These are phyloP conservation scores for Helicoverpa assulta DNA, from an alignment of 2,888 invertebrate species.

Conservation along the genomic window DNA sequence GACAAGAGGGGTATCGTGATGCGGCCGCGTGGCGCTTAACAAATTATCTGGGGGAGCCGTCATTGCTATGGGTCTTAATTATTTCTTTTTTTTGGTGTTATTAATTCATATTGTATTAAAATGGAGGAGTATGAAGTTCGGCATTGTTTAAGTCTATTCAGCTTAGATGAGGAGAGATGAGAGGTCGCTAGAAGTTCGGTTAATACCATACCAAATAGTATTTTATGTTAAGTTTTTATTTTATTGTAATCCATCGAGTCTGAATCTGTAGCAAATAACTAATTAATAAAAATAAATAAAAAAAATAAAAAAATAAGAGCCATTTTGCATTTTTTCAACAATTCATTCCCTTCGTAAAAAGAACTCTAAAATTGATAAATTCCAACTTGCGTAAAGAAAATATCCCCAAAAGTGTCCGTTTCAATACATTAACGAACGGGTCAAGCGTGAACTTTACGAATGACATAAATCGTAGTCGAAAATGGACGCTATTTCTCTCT, in stretches of 20 bases:
- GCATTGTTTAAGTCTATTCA: not conserved
- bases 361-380: not conserved
- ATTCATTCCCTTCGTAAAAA: not conserved
- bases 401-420: conserved; percentile 15
- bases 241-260: too few relatives aligned
- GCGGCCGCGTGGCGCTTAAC: conserved; percentile 3
- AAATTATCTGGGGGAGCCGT: not conserved
- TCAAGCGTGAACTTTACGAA: conserved; percentile 27
- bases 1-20: not conserved
- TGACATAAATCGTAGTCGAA: conserved; percentile 18
- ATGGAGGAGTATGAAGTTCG: not conserved
- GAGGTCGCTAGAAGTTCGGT: too few relatives aligned
- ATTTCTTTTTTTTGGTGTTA: not conserved
- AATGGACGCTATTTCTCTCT: conserved; percentile 29
- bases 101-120: not conserved
- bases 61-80: not conserved
- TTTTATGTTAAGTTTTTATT: too few relatives aligned
- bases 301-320: not conserved
- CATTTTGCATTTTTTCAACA: not conserved
- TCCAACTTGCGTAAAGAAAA: conserved; percentile 5
- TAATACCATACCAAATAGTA: too few relatives aligned
- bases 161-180: too few relatives aligned
- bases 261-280: too few relatives aligned
- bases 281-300: too few relatives aligned
- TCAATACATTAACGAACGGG: conserved; percentile 19